These are phyloP conservation scores for Myotis yumanensis DNA, from an alignment of 2,113 vertebrate species.

Conservation along the genomic window DNA sequence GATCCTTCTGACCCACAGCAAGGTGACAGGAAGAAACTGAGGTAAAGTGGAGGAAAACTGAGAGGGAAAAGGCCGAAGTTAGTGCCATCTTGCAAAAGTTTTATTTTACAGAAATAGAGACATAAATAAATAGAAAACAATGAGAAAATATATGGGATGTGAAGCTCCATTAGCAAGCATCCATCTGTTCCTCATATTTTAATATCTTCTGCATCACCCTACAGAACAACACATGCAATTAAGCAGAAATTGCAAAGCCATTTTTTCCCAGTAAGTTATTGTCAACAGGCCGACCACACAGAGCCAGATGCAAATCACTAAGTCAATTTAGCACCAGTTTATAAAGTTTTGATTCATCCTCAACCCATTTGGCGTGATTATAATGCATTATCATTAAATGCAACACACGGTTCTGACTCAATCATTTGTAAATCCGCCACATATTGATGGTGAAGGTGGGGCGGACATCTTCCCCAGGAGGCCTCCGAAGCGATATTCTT, in stretches of 20 bases:
- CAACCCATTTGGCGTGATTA: constrained; percentile 52
- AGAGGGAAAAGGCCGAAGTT: background rate
- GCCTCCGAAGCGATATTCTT: background rate
- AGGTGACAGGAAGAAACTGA: background rate
- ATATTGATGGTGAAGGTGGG: constrained; percentile 20
- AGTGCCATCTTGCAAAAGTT: background rate
- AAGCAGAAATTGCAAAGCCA: constrained; percentile 70
- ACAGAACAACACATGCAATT: constrained; percentile 68
- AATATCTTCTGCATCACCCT: constrained; percentile 72
- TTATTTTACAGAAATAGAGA: constrained; percentile 9
- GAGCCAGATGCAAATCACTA: constrained; percentile 67
- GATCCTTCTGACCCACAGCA: constrained; percentile 28
- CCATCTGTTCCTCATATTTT: constrained; percentile 80
- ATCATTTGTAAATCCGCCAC: constrained; percentile 61
- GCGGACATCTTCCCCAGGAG: background rate
- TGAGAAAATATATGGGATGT: constrained; percentile 63
- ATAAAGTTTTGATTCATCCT: constrained; percentile 76
- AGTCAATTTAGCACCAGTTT: constrained; percentile 68
- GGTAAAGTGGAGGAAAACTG: background rate
- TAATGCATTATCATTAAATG: constrained; percentile 55
- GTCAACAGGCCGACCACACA: constrained; percentile 47
- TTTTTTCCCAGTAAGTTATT: constrained; percentile 61
- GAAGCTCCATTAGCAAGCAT: constrained; percentile 59
- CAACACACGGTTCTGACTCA: constrained; percentile 28
- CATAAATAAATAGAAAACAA: constrained; percentile 70